Base-by-base conservation (phyloP, 2,113 vertebrate genomes). In the Fukomys damarensis region DNA sequence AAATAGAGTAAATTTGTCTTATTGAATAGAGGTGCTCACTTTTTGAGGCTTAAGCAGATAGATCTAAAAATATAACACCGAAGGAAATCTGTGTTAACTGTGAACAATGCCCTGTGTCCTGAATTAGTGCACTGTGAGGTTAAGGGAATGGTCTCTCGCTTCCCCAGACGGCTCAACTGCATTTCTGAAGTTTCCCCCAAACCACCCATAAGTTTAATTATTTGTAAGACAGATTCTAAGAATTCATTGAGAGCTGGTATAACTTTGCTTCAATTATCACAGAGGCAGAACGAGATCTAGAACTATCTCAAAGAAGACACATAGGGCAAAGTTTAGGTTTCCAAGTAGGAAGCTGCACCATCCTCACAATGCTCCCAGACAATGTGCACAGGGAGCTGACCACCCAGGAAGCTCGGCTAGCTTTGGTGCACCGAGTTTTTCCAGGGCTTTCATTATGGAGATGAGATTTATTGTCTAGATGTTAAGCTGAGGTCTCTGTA, bases 1-100 rank as follows among this genome's bases (percentile, higher is more conserved):
- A 96, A 59, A 68, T 74, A 56, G 61, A 86, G 30, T 81, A 5
- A 35, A 49, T 84, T 97, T 65, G 38, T 46, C 24, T 79, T 70
- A 90, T 49, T n/a, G 92, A 89, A 61, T n/a, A 28, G 0, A 76
- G 14, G 8, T 59, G 17, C 56, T 3, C 0, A 87, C 58, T 56
- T 24, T 88, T 93, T 87, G 19, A 4, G 35, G 35, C 10, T 70
- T 49, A 90, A 96, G 3, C 0, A 95, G 83, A 35, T 0, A 14
- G 12, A 17, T 59, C 0, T 12, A 43, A 3, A 28, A 54, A 94
- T 59, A 8, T 49, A 30, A 63, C 92, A 68, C 93, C 92, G 17
- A 26, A 19, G 61, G 32, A 77, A 35, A 14, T 9, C 10, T 28
- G 28, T 58, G 52, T 56, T 89, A 11, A 46, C 7, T 63, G 96